Evolutionary conservation across 2,113 vertebrate species (phyloP), one percentile per base, ranked within the genome.

Genomic region (Bos javanicus): DNA sequence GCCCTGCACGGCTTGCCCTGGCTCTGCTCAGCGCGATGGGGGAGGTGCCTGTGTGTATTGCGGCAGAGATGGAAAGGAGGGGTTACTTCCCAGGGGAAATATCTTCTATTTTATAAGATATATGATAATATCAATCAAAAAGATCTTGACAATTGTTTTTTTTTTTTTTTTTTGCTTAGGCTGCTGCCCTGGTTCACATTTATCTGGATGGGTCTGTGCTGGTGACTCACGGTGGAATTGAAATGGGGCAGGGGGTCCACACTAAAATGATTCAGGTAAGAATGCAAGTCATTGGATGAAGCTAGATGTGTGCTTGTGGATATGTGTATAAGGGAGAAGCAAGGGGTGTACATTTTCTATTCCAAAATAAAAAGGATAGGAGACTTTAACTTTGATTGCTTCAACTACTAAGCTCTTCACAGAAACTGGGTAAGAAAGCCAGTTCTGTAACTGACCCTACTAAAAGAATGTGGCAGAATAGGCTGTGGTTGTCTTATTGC

Each of bases 171-270:
- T 97, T 26, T 60, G 21, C n/a, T 71, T 36, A 99, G 99, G 99
- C 99, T 25, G 99, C 98, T 23, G 99, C 99, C 86, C 98, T 99
- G 96, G 98, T 99, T 94, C 99, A 99, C 96, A 97, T 99, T 97
- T 99, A 99, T 52, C 98, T 98, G 7, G 99, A 99, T 26, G 99
- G 99, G 0, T 99, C 99, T 5, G 99, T 99, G 50, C 98, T 99
- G 95, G 98, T 99, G 82, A 99, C 98, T 92, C 99, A 99, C 0
- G 98, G 99, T 4, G 99, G 99, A 43, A 97, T 98, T 5, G 99
- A 99, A 97, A 98, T 99, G 99, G 99, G 99, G 16, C 99, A 99
- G 87, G 99, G 99, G 0, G 83, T 99, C 94, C 99, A 99, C 98
- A 99, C 99, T 25, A 99, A 99, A 96, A 98, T 99, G 91, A 99